phyloP scores from a whole-genome alignment of 2,113 vertebrate genomes.

The Orycteropus afer region DNA sequence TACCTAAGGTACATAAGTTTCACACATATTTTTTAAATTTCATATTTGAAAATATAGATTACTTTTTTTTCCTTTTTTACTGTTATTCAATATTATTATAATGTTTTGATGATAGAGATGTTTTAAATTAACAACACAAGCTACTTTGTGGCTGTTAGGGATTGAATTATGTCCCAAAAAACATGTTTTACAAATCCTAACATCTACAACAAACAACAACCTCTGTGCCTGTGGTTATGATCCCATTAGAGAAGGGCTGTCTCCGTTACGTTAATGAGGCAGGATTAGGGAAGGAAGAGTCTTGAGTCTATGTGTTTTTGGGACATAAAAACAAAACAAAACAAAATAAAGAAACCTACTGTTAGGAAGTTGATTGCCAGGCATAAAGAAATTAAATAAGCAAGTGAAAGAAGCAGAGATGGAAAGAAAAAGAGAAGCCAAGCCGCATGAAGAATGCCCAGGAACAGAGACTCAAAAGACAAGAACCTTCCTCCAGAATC shows the following conservation, averaged over 20 bases:
- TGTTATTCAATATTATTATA: background rate
- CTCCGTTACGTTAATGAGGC: no score
- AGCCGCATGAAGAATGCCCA: background rate
- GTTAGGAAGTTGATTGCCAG: no score
- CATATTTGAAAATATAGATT: background rate
- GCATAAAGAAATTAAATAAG: background rate
- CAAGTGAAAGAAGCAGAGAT: background rate
- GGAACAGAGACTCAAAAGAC: background rate
- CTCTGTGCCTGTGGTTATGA: no score
- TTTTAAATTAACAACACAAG: slow-evolving; percentile 8
- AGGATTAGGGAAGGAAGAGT: no score
- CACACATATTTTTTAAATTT: background rate
- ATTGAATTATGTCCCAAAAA: no score
- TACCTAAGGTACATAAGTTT: background rate
- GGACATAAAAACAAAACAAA: no score
- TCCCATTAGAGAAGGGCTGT: no score
- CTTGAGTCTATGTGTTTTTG: no score
- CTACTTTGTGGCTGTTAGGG: background rate
- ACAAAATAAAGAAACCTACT: no score
- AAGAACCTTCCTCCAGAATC: background rate
- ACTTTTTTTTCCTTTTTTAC: background rate
- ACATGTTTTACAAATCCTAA: no score
- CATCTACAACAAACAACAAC: no score
- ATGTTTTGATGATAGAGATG: background rate
- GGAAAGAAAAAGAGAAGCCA: background rate